A percentile compares a stretch with the other conserved stretches of the same genome.
Conservation (phyloP, 2,113 vertebrate species). For the Atherinomorus stipes region DNA sequence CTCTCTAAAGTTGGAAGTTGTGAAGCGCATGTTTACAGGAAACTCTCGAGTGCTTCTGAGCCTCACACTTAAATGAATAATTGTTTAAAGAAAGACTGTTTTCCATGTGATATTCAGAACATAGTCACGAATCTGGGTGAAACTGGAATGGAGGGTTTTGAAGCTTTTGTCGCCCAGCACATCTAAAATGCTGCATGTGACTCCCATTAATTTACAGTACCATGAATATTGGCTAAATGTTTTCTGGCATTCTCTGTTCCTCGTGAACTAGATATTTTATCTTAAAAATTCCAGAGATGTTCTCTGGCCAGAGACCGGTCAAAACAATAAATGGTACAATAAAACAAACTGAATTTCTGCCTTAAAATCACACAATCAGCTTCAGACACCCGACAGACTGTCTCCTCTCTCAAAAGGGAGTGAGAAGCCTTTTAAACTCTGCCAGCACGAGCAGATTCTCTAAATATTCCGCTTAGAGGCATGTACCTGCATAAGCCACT, state of each 20-base stretch:
- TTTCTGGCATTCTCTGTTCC: background rate
- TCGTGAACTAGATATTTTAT: background rate
- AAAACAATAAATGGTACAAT: background rate
- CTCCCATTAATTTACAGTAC: slow-evolving; percentile 6
- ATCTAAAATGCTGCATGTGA: slow-evolving; percentile 29
- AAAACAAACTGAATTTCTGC: background rate
- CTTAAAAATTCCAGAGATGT: background rate
- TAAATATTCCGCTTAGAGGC: background rate
- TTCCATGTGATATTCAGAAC: slow-evolving; percentile 72
- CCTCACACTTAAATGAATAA: slow-evolving; percentile 52
- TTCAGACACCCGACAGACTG: background rate
- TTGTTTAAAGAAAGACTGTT: slow-evolving; percentile 56
- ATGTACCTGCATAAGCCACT: background rate
- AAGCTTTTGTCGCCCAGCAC: background rate
- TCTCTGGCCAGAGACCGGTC: background rate
- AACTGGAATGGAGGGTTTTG: slow-evolving; percentile 43
- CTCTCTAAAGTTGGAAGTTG: background rate
- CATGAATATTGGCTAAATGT: slow-evolving; percentile 2
- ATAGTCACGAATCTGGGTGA: slow-evolving; percentile 41
- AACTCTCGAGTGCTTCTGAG: slow-evolving; percentile 7
- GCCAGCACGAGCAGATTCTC: background rate
- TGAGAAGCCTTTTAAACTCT: background rate
- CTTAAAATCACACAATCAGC: background rate
- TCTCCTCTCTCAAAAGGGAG: background rate
- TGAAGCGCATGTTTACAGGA: slow-evolving; percentile 36